These are phyloP conservation scores for Staurois parvus DNA, from an alignment of 2,797 vertebrate species.

Conservation along the genomic window DNA sequence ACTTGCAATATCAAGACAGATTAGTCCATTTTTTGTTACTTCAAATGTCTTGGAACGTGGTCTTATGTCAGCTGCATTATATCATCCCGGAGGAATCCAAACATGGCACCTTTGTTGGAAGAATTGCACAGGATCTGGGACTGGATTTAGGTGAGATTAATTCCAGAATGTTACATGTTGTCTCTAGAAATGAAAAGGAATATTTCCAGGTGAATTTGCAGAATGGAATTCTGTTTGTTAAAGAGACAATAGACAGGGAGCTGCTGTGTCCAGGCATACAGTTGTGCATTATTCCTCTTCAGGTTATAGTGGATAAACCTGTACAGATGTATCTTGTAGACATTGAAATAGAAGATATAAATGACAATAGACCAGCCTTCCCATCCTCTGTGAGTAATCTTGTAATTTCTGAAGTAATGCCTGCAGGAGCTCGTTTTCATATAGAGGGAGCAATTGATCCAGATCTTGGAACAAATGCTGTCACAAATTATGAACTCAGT, in stretches of 20 bases:
- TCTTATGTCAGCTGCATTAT: constrained; percentile 72
- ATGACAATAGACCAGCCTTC: too few relatives aligned
- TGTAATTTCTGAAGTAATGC: too few relatives aligned
- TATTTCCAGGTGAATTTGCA: too few relatives aligned
- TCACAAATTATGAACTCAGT: too few relatives aligned
- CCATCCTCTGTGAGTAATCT: too few relatives aligned
- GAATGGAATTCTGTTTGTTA: too few relatives aligned
- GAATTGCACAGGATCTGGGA: constrained; percentile 73
- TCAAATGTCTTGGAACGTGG: constrained; percentile 63
- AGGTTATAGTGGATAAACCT: too few relatives aligned
- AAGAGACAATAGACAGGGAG: too few relatives aligned
- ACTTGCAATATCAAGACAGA: background rate
- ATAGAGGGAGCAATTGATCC: constrained; percentile 42
- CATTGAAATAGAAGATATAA: constrained; percentile 60
- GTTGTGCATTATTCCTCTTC: too few relatives aligned
- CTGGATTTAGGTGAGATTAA: constrained; percentile 72
- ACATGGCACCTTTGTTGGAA: constrained; percentile 72
- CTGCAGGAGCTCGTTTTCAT: too few relatives aligned
- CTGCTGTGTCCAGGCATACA: too few relatives aligned
- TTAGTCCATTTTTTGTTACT: background rate
- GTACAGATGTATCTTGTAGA: constrained; percentile 67
- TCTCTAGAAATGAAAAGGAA: too few relatives aligned
- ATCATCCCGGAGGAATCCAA: constrained; percentile 73
- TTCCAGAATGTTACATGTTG: constrained; percentile 41
- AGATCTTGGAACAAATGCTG: background rate